Conservation (phyloP, 2,888 invertebrate species). For the Tiliacea aurago region DNA sequence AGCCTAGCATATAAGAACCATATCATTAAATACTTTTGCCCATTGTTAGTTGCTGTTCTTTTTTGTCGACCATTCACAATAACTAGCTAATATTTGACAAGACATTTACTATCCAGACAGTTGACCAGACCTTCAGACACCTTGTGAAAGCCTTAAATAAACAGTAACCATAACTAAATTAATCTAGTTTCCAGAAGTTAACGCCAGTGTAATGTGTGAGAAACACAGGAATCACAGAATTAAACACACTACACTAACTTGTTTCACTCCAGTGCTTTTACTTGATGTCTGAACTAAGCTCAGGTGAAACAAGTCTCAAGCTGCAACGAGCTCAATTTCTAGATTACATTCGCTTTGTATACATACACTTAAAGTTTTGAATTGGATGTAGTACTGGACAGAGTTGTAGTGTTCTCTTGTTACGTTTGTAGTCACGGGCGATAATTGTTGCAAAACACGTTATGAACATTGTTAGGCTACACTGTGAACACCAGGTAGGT, state of each 20-base stretch:
- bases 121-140: constrained; percentile 3
- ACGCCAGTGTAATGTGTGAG: constrained; percentile 40
- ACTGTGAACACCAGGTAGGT: background rate
- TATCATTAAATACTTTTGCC: background rate
- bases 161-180: constrained; percentile 23
- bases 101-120: background rate
- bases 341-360: constrained; percentile 57
- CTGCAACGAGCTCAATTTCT: constrained; percentile 54
- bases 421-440: constrained; percentile 1
- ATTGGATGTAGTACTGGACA: constrained; percentile 32
- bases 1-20: no score
- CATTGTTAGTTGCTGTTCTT: background rate
- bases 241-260: constrained; percentile 56
- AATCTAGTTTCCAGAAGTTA: constrained; percentile 29
- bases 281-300: constrained; percentile 48
- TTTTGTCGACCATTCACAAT: background rate
- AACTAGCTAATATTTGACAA: background rate
- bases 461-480: background rate
- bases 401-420: constrained; percentile 6
- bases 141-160: constrained; percentile 1
- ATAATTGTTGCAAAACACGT: constrained; percentile 12
- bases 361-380: constrained; percentile 44
- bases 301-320: constrained; percentile 55
- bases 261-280: constrained; percentile 44
- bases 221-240: constrained; percentile 57